Percentiles rank a stretch among this genome's conserved stretches.
phyloP scores from a whole-genome alignment of 1,140 invertebrate genomes.

The Arctopsyche grandis region DNA sequence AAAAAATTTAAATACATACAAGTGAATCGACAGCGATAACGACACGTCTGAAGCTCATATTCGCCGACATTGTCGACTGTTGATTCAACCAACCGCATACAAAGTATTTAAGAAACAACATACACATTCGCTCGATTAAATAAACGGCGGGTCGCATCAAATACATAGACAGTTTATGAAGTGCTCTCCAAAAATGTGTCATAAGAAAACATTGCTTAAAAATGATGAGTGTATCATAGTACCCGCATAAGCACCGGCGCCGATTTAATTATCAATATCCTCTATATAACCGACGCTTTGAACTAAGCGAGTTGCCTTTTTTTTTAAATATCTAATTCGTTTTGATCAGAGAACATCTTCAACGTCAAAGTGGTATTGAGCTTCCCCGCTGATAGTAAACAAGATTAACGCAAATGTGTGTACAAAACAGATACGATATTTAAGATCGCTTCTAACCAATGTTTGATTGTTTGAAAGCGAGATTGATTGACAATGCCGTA shows the following conservation, averaged over 20 bases:
- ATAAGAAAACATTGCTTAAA: no score
- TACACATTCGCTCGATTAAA: no score
- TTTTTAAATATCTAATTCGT: neutral
- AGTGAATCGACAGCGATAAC: no score
- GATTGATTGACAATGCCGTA: conserved; percentile 3
- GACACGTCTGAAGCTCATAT: no score
- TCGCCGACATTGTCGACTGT: no score
- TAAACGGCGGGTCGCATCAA: no score
- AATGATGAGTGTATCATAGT: neutral
- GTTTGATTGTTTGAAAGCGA: neutral
- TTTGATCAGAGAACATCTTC: conserved; percentile 23
- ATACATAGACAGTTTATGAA: no score
- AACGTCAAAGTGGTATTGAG: conserved; percentile 21
- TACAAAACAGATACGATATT: neutral
- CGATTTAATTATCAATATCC: neutral
- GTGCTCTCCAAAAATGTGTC: no score
- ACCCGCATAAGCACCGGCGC: neutral
- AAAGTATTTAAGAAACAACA: no score
- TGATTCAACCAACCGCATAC: no score
- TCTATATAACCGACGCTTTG: neutral
- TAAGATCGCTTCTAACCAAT: conserved; percentile 1
- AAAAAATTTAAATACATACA: no score
- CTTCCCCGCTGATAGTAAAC: neutral
- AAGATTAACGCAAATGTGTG: neutral
- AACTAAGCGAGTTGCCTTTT: neutral